phyloP scores from a whole-genome alignment of 2,113 vertebrate species.

The Phalacrocorax aristotelis region DNA sequence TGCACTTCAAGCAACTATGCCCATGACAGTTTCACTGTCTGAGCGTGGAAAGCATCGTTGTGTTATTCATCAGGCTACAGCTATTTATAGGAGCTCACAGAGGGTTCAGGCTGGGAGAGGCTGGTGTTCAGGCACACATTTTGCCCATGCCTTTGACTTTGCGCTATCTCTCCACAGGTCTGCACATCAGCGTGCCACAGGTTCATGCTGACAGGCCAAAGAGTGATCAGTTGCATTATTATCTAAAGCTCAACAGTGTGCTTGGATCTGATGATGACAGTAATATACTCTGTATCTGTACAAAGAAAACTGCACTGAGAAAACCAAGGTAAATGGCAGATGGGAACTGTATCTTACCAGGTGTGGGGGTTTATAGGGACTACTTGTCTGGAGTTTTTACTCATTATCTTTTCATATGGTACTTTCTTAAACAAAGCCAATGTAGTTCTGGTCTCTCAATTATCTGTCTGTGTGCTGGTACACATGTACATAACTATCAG shows the following conservation, averaged over 20 bases:
- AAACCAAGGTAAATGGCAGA: neutral
- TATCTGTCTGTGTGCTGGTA: neutral
- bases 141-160: neutral
- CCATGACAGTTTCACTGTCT: neutral
- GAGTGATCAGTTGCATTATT: constrained; percentile 7
- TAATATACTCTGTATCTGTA: neutral
- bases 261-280: neutral
- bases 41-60: neutral
- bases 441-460: neutral
- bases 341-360: neutral
- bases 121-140: neutral
- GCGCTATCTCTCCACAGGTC: neutral
- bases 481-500: neutral
- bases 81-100: neutral
- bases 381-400: constrained; percentile 6
- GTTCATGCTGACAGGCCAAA: neutral
- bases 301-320: neutral
- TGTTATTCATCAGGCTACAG: fast-evolving
- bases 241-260: neutral
- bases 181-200: neutral
- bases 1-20: neutral
- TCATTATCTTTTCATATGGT: constrained; percentile 22
- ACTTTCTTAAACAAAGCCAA: neutral
- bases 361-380: constrained; percentile 19
- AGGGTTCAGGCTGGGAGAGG: neutral